Conservation (phyloP, 2,888 invertebrate species). For the Rapana venosa region DNA sequence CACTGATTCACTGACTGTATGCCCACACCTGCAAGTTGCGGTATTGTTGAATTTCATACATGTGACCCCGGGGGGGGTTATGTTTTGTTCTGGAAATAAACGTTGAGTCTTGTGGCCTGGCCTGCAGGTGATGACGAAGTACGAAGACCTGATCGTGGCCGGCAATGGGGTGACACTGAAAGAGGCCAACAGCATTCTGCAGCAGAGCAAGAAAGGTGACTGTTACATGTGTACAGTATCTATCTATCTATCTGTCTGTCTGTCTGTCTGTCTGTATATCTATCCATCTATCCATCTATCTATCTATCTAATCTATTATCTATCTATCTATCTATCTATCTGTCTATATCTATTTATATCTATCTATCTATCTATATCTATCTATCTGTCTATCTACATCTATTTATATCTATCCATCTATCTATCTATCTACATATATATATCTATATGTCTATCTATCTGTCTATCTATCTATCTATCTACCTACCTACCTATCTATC, state of each 20-base stretch:
- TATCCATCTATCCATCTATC: background rate
- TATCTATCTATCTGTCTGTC: background rate
- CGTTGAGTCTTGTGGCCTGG: background rate
- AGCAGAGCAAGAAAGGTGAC: constrained; percentile 96
- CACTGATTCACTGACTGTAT: no score
- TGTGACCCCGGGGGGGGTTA: no score
- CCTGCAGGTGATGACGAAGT: constrained; percentile 88
- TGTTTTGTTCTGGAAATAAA: background rate
- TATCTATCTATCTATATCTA: background rate
- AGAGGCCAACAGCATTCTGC: constrained; percentile 95
- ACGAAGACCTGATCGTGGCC: constrained; percentile 92
- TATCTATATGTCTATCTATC: no score
- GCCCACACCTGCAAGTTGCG: no score
- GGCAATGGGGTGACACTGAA: constrained; percentile 92
- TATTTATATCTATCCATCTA: no score
- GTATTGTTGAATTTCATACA: no score
- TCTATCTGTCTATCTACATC: no score
- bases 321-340: background rate
- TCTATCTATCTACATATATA: no score
- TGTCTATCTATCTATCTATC: no score
- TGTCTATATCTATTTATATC: background rate
- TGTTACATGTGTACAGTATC: background rate
- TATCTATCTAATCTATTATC: background rate
- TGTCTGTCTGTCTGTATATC: background rate
- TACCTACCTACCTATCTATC: no score